These are phyloP conservation scores for Poecilia velifera DNA, from an alignment of 2,797 vertebrate genomes.

Conservation along the genomic window DNA sequence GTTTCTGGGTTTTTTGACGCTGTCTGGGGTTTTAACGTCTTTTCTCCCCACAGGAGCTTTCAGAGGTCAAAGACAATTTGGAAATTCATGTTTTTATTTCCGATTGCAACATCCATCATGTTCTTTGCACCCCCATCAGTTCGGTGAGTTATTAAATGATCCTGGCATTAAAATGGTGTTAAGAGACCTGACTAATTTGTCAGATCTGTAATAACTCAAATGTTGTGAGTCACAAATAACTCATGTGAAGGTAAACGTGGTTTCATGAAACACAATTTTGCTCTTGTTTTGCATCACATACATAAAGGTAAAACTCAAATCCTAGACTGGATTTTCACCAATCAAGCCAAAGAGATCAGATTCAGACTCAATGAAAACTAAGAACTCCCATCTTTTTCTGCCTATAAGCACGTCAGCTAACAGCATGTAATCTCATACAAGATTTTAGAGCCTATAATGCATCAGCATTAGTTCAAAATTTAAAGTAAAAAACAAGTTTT, in stretches of 20 bases:
- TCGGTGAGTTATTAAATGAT: conserved; percentile 39
- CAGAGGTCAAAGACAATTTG: conserved; percentile 9
- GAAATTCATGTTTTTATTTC: conserved; percentile 32
- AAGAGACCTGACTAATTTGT: neutral
- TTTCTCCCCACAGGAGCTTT: conserved; percentile 29
- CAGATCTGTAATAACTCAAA: neutral
- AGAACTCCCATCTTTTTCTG: neutral
- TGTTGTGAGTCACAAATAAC: too few species aligned
- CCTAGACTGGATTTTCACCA: neutral
- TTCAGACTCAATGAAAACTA: neutral
- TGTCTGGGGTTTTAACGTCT: neutral
- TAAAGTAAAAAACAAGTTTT: neutral
- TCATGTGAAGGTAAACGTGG: neutral
- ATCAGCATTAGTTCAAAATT: too few species aligned
- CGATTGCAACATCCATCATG: conserved; percentile 12
- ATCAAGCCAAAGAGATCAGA: neutral
- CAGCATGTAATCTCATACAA: neutral
- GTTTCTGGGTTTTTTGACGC: neutral
- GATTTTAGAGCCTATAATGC: neutral
- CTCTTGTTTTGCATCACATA: neutral
- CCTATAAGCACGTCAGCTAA: neutral
- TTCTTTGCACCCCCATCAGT: conserved; percentile 15
- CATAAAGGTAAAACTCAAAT: neutral
- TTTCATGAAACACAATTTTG: neutral
- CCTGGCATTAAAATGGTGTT: neutral